Evolutionary conservation across 1,140 invertebrate species (phyloP).

Genomic region (Bactericera cockerelli): DNA sequence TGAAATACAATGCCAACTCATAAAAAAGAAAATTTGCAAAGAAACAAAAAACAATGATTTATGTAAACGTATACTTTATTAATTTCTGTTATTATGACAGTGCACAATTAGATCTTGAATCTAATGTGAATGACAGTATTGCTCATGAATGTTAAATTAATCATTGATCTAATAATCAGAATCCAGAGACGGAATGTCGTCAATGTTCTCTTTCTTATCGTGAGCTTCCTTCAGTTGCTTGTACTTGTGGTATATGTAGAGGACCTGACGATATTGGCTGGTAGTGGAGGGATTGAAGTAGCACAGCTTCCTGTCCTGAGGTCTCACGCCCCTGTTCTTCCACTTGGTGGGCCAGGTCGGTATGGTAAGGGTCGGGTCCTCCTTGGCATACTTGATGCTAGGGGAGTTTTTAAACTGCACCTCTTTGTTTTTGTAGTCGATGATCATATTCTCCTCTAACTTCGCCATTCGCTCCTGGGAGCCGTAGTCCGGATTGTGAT

Average conservation of each 20-base stretch:
- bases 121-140: no score
- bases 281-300: neutral
- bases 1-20: no score
- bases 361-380: neutral
- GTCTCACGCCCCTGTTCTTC: neutral
- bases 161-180: slow-evolving; percentile 2
- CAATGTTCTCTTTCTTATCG: neutral
- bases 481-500: neutral
- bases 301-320: neutral
- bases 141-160: no score
- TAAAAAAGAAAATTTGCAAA: no score
- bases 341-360: neutral
- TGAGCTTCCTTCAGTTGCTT: neutral
- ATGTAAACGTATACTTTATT: no score
- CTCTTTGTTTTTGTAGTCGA: neutral
- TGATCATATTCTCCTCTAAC: neutral
- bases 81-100: no score
- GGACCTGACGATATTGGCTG: neutral
- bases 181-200: neutral
- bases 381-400: no score
- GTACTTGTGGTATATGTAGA: neutral
- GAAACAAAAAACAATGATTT: no score
- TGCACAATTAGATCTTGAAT: no score
- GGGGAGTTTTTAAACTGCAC: neutral
- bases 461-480: neutral